phyloP scores from a whole-genome alignment of 2,888 invertebrate genomes.

The Ypsolopha sequella region DNA sequence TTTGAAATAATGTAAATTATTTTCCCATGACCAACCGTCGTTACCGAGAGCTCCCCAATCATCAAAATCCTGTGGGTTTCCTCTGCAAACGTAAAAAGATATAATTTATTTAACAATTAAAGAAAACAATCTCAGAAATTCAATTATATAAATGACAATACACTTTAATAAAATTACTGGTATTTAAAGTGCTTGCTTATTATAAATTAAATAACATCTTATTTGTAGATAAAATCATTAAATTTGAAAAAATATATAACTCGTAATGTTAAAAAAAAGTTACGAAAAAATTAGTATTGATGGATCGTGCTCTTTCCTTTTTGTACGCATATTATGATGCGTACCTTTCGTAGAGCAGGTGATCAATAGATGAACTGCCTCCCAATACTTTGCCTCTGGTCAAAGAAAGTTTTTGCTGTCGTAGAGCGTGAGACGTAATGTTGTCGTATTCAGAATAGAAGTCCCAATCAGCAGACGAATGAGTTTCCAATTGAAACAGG shows the following conservation, averaged over 20 bases:
- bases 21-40: background rate
- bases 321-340: too few relatives aligned
- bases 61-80: background rate
- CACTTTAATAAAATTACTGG: too few relatives aligned
- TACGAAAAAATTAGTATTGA: too few relatives aligned
- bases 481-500: background rate
- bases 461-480: background rate
- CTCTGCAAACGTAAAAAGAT: too few relatives aligned
- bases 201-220: too few relatives aligned
- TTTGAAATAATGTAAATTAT: background rate
- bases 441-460: background rate
- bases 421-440: background rate
- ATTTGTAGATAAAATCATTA: background rate
- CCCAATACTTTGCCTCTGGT: background rate
- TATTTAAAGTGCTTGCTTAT: too few relatives aligned
- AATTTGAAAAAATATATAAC: background rate
- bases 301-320: too few relatives aligned
- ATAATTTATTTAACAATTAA: too few relatives aligned
- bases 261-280: too few relatives aligned
- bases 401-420: background rate
- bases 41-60: background rate
- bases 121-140: too few relatives aligned
- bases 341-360: background rate
- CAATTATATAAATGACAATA: too few relatives aligned
- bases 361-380: background rate